Base-by-base conservation (phyloP, 2,797 vertebrate species). In the Limnodromus scolopaceus region DNA sequence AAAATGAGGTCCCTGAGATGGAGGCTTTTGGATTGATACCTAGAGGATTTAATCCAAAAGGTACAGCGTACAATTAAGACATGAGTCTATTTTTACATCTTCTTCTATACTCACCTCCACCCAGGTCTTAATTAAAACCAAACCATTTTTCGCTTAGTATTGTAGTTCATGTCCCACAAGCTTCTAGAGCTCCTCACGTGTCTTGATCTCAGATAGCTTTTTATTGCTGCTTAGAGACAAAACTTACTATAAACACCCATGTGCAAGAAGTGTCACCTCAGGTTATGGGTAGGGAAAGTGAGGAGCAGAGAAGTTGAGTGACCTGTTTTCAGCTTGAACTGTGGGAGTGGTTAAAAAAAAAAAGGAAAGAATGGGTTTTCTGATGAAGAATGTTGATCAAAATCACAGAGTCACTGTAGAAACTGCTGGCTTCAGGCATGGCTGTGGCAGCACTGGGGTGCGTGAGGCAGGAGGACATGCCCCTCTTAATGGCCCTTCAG, bases 31-130 rank as follows among this genome's bases (percentile, higher is more conserved):
- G 97, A 6, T 1, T 71, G 45, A 54, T 65, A 95, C 99, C 99
- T 16, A 98, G 99, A 96, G 98, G 98, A 34, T 98, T 98, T 78
- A 98, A 98, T 41, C 94, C 98, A 82, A 97, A 97, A 96, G 99
- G 99, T 99, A 98, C 96, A 18, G 66, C 77, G 27, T 61, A 64
- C 23, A 46, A 10, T 89, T 77, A 81, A 87, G 32, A 58, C 8
- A 16, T 30, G 18, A 51, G 48, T 61, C 8, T 72, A 14, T 27
- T 89, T 88, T 84, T 41, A 45, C 4, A 1, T 64, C 83, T 91
- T 64, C 83, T 91, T 79, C 49, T 36, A 25, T 61, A 23, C 9
- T 85, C 17, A 30, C 13, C 16, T 84, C n/a, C 69, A 23, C 9
- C 30, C 13, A 69, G 19, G 13, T 39, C 69, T 85, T 64, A 80